Evolutionary conservation across 2,888 invertebrate species (phyloP).

Genomic region (Orchestes rusci): DNA sequence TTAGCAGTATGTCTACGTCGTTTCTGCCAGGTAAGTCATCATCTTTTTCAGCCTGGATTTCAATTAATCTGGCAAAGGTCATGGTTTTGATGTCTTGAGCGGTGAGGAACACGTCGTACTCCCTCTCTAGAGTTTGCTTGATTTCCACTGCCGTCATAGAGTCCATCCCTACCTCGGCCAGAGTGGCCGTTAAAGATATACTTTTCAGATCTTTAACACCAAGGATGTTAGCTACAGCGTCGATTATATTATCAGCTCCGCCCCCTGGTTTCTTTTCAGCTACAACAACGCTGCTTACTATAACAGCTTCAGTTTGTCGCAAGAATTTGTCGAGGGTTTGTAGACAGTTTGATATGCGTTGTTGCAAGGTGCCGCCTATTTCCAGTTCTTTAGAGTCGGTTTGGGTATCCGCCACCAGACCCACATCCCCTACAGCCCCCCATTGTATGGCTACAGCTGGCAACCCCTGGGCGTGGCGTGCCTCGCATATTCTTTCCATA

Average conservation of each 20-base stretch:
- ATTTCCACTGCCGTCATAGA: constrained; percentile 97
- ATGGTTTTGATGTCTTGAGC: constrained; percentile 79
- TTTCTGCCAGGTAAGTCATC: constrained; percentile 10
- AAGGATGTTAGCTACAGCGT: constrained; percentile 58
- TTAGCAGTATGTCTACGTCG: constrained; percentile 49
- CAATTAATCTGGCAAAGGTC: constrained; percentile 61
- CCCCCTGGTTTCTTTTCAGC: constrained; percentile 66
- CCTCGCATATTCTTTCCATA: constrained; percentile 83
- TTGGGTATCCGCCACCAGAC: constrained; percentile 57
- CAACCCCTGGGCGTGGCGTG: constrained; percentile 58
- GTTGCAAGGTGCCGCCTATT: constrained; percentile 59
- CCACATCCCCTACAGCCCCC: constrained; percentile 91
- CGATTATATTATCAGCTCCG: constrained; percentile 61
- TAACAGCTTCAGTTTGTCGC: constrained; percentile 50
- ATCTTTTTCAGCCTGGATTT: constrained; percentile 47
- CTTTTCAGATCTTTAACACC: constrained; percentile 52
- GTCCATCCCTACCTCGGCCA: constrained; percentile 94
- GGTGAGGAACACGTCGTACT: constrained; percentile 79
- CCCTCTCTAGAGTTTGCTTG: constrained; percentile 83
- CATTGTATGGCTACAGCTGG: constrained; percentile 84
- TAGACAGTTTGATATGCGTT: constrained; percentile 58
- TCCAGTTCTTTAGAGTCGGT: constrained; percentile 42
- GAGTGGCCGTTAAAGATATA: constrained; percentile 60
- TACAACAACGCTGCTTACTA: constrained; percentile 79
- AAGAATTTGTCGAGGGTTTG: constrained; percentile 62